Evolutionary conservation across 1,140 invertebrate genomes (phyloP).

Genomic region (Caerostris extrusa): DNA sequence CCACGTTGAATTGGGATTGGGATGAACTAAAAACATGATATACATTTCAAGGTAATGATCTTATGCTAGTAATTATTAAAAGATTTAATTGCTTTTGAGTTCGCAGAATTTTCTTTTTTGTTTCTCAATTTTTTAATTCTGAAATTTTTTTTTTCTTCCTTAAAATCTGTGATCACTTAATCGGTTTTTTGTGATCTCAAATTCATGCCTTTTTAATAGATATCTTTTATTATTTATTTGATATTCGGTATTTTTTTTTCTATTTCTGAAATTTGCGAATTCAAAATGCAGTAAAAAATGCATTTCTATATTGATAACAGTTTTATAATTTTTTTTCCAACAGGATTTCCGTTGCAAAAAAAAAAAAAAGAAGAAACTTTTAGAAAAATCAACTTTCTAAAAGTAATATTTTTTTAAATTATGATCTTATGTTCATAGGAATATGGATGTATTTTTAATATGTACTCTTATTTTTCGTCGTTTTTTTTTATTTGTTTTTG

Average conservation of each 20-base stretch:
- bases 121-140: neutral
- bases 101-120: neutral
- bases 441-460: no score
- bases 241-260: neutral
- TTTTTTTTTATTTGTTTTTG: no score
- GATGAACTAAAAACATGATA: conserved; percentile 56
- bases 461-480: no score
- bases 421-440: no score
- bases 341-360: no score
- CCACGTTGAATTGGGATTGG: neutral
- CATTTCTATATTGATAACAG: no score
- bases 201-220: neutral
- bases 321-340: no score
- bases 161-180: neutral
- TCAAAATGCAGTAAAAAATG: neutral
- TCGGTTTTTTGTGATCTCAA: neutral
- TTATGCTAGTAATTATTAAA: conserved; percentile 25
- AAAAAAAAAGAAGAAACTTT: no score
- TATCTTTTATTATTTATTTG: neutral
- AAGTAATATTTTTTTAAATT: no score
- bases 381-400: no score
- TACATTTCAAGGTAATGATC: conserved; percentile 36
- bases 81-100: conserved; percentile 19
- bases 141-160: neutral
- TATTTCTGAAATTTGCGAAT: neutral